A percentile compares a stretch with the other conserved stretches of the same genome.
These are phyloP conservation scores for Rhynchopsitta pachyrhyncha DNA, from an alignment of 2,113 vertebrate genomes.

Conservation along the genomic window DNA sequence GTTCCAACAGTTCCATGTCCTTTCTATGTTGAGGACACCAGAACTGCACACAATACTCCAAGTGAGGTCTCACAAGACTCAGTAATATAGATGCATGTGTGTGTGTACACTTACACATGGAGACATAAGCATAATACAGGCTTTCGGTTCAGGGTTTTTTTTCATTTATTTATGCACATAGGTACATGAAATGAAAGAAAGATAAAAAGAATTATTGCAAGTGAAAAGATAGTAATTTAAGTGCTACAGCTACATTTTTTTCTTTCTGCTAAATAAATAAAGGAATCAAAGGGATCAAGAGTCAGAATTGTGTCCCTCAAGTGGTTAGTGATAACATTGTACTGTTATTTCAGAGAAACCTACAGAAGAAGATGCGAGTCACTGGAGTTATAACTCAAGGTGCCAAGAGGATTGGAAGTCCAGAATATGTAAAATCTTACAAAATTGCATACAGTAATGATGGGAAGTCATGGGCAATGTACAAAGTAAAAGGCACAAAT, in stretches of 20 bases:
- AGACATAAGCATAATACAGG: background rate
- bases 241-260: background rate
- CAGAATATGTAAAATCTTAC: constrained; percentile 97
- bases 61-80: too few species aligned
- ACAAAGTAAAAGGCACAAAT: constrained; percentile 92
- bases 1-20: too few species aligned
- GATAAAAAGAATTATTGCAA: background rate
- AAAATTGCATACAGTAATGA: constrained; percentile 97
- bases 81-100: background rate
- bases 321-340: background rate
- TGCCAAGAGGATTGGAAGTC: constrained; percentile 97
- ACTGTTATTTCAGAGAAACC: constrained; percentile 86
- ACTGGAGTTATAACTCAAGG: constrained; percentile 98
- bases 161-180: background rate
- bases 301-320: background rate
- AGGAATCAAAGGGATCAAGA: background rate
- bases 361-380: constrained; percentile 96
- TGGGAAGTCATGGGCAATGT: constrained; percentile 92
- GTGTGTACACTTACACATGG: rapidly evolving
- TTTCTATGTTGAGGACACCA: too few species aligned
- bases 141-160: background rate
- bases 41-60: too few species aligned
- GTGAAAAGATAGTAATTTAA: background rate
- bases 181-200: background rate
- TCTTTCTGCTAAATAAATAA: background rate